Evolutionary conservation across 1,140 invertebrate genomes (phyloP).

Genomic region (Pseudobourletiella spinata): DNA sequence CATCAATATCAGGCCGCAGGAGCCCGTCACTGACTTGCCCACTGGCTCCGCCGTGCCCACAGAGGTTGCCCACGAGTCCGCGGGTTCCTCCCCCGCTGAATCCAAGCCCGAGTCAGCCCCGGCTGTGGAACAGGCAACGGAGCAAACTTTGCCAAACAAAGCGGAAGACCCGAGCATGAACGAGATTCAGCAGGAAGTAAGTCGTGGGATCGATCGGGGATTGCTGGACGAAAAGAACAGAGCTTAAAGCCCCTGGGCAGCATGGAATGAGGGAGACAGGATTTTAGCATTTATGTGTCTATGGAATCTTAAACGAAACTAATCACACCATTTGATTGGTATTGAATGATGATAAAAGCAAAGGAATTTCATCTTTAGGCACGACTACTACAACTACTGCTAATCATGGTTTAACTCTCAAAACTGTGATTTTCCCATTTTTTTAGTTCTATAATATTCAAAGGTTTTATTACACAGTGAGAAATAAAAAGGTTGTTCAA

Average conservation of each 20-base stretch:
- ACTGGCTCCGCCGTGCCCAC: background rate
- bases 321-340: too few species aligned
- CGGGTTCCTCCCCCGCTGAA: background rate
- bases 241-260: background rate
- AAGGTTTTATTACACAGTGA: too few species aligned
- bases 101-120: background rate
- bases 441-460: too few species aligned
- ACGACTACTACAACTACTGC: too few species aligned
- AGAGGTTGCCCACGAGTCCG: background rate
- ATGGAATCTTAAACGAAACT: too few species aligned
- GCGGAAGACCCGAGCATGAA: slow-evolving; percentile 26
- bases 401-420: too few species aligned
- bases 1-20: slow-evolving; percentile 24
- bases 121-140: background rate
- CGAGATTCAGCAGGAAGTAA: slow-evolving; percentile 14
- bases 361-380: too few species aligned
- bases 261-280: too few species aligned
- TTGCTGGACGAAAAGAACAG: slow-evolving; percentile 4
- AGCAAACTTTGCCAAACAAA: background rate
- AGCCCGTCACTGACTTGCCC: background rate
- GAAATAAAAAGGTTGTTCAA: too few species aligned
- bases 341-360: too few species aligned
- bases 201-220: slow-evolving; percentile 21
- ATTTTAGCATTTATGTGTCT: too few species aligned
- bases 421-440: too few species aligned